These are phyloP conservation scores for Lacanobia wlatinum DNA, from an alignment of 2,888 invertebrate genomes.

Conservation along the genomic window DNA sequence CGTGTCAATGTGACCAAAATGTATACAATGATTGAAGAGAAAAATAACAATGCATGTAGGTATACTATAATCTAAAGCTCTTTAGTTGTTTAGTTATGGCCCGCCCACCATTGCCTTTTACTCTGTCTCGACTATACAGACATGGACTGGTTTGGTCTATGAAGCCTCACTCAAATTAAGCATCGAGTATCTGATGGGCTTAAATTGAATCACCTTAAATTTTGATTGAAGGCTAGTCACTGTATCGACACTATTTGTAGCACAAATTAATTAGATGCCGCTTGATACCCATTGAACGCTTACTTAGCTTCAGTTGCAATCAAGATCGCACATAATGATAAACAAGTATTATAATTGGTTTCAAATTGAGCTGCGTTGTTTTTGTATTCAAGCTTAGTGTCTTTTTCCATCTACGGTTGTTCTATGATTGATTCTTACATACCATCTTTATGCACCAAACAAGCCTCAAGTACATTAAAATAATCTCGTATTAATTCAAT, in stretches of 20 bases:
- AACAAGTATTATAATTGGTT: slow-evolving; percentile 44
- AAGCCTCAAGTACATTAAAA: slow-evolving; percentile 12
- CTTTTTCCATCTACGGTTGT: not conserved
- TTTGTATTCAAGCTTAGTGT: slow-evolving; percentile 12
- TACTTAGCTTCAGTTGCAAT: slow-evolving; percentile 57
- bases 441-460: slow-evolving; percentile 27
- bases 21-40: not conserved
- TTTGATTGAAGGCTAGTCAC: slow-evolving; percentile 81
- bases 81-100: not conserved
- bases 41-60: not conserved
- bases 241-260: slow-evolving; percentile 74
- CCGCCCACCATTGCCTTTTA: not conserved
- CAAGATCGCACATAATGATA: slow-evolving; percentile 60
- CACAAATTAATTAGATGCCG: slow-evolving; percentile 81
- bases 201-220: slow-evolving; percentile 79
- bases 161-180: slow-evolving; percentile 69
- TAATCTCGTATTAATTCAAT: slow-evolving; percentile 49
- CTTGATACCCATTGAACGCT: slow-evolving; percentile 61
- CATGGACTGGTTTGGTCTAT: slow-evolving; percentile 57
- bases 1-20: no score
- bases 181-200: slow-evolving; percentile 77
- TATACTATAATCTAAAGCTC: not conserved
- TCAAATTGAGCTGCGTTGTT: slow-evolving; percentile 12
- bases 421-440: slow-evolving; percentile 20
- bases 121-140: no score